Evolutionary conservation across 2,797 vertebrate genomes (phyloP).

Genomic region (Gallirallus australis): DNA sequence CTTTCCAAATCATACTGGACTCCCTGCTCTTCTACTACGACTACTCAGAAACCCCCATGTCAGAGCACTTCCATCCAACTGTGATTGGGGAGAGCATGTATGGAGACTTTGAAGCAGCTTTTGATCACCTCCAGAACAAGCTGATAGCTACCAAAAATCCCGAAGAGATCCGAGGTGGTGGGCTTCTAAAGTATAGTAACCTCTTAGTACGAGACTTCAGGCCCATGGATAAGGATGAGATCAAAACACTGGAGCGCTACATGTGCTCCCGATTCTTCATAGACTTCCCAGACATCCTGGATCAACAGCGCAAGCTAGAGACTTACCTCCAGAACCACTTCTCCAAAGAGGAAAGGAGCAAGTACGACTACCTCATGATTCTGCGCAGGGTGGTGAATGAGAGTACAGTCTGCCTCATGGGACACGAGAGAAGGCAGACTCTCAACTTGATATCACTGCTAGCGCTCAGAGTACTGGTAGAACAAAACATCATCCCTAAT

Average conservation of each 20-base stretch:
- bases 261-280: conserved; percentile 99
- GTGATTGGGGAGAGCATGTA: conserved; percentile 94
- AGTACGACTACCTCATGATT: conserved; percentile 98
- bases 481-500: conserved; percentile 94
- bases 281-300: conserved; percentile 95
- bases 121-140: conserved; percentile 91
- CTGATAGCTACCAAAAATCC: conserved; percentile 95
- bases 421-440: conserved; percentile 94
- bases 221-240: conserved; percentile 88
- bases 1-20: conserved; percentile 96
- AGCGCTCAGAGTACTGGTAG: conserved; percentile 91
- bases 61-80: conserved; percentile 85
- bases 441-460: conserved; percentile 94
- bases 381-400: conserved; percentile 93
- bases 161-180: conserved; percentile 95
- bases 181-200: conserved; percentile 97
- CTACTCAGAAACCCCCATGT: conserved; percentile 84
- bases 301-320: conserved; percentile 96
- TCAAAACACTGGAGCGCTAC: conserved; percentile 94
- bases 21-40: conserved; percentile 91
- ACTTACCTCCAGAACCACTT: conserved; percentile 98
- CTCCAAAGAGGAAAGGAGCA: conserved; percentile 93
- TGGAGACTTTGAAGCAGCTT: conserved; percentile 89
- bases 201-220: conserved; percentile 92
- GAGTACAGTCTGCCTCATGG: conserved; percentile 99